phyloP scores from a whole-genome alignment of 2,113 vertebrate genomes.

The Lycaon pictus region DNA sequence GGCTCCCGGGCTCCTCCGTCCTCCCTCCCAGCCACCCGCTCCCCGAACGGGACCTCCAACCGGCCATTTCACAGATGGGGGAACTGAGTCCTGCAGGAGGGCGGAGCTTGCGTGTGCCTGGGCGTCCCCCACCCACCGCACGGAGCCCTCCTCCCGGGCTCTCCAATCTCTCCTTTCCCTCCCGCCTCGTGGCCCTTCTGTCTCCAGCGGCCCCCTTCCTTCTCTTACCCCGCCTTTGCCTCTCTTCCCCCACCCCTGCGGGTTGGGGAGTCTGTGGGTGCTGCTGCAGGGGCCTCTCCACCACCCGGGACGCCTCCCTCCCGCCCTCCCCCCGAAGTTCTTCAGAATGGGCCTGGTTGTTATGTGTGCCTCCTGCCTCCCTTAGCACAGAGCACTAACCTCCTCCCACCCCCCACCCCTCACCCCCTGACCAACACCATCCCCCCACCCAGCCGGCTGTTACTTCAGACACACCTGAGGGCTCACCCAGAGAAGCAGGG shows the following conservation, averaged over 20 bases:
- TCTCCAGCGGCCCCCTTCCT: not conserved
- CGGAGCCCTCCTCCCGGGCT: not conserved
- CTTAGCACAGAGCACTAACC: not conserved
- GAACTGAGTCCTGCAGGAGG: slow-evolving; percentile 41
- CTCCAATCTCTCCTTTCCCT: not conserved
- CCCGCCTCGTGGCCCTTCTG: not conserved
- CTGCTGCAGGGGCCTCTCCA: not conserved
- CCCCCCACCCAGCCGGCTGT: not conserved
- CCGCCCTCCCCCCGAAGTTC: not conserved
- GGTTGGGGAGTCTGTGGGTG: not conserved
- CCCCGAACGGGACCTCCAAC: not conserved
- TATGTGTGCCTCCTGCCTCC: not conserved
- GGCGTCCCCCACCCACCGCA: not conserved
- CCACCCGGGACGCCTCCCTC: not conserved
- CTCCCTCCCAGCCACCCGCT: not conserved
- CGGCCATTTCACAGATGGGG: not conserved
- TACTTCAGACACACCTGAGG: not conserved
- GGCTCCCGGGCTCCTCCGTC: not conserved
- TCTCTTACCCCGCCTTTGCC: not conserved
- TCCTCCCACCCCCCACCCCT: too few species aligned
- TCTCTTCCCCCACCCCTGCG: not conserved
- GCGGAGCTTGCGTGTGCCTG: not conserved
- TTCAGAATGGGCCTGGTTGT: not conserved
- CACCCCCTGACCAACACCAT: too few species aligned
- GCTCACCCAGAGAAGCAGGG: not conserved